Evolutionary conservation across 2,888 invertebrate genomes (phyloP).

Genomic region (Leptinotarsa peninsularis): DNA sequence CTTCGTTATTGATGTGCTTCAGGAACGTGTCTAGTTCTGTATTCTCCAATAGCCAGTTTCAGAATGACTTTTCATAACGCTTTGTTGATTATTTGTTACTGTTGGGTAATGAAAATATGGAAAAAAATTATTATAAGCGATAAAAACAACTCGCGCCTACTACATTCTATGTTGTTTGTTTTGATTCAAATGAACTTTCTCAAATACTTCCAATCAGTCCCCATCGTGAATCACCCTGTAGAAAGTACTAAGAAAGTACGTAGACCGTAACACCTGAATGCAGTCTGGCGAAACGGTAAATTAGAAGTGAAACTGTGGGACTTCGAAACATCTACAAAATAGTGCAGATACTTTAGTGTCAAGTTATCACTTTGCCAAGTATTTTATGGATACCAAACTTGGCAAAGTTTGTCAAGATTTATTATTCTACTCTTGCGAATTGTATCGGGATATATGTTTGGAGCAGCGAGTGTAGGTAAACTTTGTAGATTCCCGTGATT

Average conservation of each 20-base stretch:
- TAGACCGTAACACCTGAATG: conserved; percentile 17
- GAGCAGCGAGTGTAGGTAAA: conserved; percentile 5
- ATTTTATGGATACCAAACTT: conserved; percentile 39
- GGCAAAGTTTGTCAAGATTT: conserved; percentile 37
- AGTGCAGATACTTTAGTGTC: conserved; percentile 41
- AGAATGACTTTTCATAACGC: no score
- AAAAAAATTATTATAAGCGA: no score
- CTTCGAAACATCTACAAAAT: conserved; percentile 43
- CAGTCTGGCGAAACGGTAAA: conserved; percentile 19
- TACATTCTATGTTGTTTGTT: no score
- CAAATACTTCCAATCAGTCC: no score
- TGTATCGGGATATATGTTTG: conserved; percentile 31
- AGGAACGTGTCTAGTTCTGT: no score
- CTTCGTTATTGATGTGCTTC: no score
- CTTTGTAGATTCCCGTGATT: conserved; percentile 8
- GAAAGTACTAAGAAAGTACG: conserved; percentile 28
- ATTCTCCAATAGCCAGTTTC: no score
- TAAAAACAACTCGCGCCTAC: no score
- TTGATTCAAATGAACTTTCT: no score
- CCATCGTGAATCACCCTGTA: not conserved
- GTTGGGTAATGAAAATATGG: no score
- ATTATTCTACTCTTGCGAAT: conserved; percentile 32
- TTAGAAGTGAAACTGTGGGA: conserved; percentile 37
- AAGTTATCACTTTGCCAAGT: conserved; percentile 37
- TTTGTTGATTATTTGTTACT: no score